Conservation (phyloP, 2,888 invertebrate genomes). For the Apodemia zela region DNA sequence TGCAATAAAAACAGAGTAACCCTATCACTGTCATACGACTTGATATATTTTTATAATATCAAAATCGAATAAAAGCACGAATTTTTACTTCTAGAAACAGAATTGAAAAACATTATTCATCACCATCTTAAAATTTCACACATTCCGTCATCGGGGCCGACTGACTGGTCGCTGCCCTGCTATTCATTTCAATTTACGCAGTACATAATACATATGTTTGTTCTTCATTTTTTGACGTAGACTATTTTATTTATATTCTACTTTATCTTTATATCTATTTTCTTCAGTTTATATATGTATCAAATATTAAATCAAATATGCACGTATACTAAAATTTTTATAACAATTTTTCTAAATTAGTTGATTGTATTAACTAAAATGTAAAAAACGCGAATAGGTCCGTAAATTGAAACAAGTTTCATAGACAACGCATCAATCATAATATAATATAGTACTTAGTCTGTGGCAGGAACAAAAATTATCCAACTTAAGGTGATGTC, state of each 20-base stretch:
- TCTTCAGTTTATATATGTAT: not conserved
- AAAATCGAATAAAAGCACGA: slow-evolving; percentile 46
- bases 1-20: slow-evolving; percentile 37
- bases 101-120: slow-evolving; percentile 65
- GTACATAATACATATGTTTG: not conserved
- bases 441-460: no score
- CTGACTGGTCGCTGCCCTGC: slow-evolving; percentile 74
- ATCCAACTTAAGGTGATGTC: no score
- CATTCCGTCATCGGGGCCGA: slow-evolving; percentile 78
- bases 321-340: not conserved
- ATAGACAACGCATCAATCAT: not conserved
- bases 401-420: not conserved
- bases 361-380: not conserved
- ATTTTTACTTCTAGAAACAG: slow-evolving; percentile 43
- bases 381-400: not conserved
- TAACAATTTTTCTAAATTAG: not conserved
- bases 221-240: slow-evolving; percentile 1
- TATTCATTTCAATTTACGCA: slow-evolving; percentile 47
- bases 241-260: not conserved
- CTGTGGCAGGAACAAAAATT: no score
- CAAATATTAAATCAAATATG: not conserved
- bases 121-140: slow-evolving; percentile 78
- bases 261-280: not conserved
- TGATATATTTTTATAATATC: slow-evolving; percentile 45
- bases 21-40: slow-evolving; percentile 38